These are phyloP conservation scores for Pollenia griseotomentosa DNA, from an alignment of 2,888 invertebrate species.

Conservation along the genomic window DNA sequence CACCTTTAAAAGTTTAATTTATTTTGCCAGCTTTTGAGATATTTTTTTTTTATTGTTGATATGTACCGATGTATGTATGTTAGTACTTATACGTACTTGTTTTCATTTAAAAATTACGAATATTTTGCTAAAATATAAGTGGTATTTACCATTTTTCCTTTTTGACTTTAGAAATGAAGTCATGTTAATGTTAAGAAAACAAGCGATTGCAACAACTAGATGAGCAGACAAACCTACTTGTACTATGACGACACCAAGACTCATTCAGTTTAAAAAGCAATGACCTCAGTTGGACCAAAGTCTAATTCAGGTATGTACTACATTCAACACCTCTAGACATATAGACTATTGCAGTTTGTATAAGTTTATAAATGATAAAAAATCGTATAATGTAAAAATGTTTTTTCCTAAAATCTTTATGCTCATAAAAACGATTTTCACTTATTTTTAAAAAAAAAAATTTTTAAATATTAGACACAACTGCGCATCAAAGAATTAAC, in stretches of 20 bases:
- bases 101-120: neutral
- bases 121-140: neutral
- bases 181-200: neutral
- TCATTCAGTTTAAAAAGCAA: neutral
- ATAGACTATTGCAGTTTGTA: too few species aligned
- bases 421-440: too few species aligned
- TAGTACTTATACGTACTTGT: too few species aligned
- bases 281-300: constrained; percentile 15
- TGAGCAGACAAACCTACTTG: neutral
- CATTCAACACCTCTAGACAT: too few species aligned
- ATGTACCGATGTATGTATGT: too few species aligned
- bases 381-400: too few species aligned
- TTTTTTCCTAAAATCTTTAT: too few species aligned
- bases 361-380: too few species aligned
- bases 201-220: neutral
- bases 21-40: neutral
- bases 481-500: too few species aligned
- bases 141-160: neutral
- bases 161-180: neutral
- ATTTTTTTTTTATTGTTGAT: neutral
- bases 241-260: neutral
- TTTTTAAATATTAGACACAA: too few species aligned
- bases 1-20: neutral
- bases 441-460: too few species aligned
- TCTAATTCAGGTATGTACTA: too few species aligned